A percentile compares a stretch with the other conserved stretches of the same genome.
Evolutionary conservation across 2,797 vertebrate genomes (phyloP).

Genomic region (Crenuchus spilurus): DNA sequence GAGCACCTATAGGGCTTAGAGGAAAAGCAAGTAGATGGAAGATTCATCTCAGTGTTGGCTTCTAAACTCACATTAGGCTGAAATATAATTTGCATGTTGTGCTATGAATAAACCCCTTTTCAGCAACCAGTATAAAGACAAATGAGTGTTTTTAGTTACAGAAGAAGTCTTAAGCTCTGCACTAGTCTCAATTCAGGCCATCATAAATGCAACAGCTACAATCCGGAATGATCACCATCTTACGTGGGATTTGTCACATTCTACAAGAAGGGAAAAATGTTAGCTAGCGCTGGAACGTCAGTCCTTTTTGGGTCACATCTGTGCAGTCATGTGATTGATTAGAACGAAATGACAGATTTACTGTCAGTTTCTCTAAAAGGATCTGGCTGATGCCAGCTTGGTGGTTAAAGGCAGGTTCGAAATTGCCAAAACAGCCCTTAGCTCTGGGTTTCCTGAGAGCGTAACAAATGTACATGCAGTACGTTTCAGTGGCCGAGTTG

Average conservation of each 20-base stretch:
- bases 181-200: conserved; percentile 16
- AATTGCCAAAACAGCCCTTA: conserved; percentile 23
- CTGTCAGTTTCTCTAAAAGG: conserved; percentile 22
- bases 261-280: neutral
- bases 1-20: conserved; percentile 20
- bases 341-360: conserved; percentile 21
- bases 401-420: conserved; percentile 4
- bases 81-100: neutral
- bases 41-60: conserved; percentile 28
- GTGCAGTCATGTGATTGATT: conserved; percentile 15
- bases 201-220: neutral
- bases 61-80: conserved; percentile 17
- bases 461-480: neutral
- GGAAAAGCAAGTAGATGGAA: conserved; percentile 31
- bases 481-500: neutral
- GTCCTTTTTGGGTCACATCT: conserved; percentile 15
- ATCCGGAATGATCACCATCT: neutral
- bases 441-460: conserved; percentile 12
- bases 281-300: neutral
- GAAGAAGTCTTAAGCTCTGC: conserved; percentile 20
- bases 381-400: neutral
- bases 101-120: conserved; percentile 19
- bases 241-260: neutral
- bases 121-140: neutral
- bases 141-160: conserved; percentile 23